Conservation (phyloP, 1,140 invertebrate species). For the Akabosia matsudoensis region DNA sequence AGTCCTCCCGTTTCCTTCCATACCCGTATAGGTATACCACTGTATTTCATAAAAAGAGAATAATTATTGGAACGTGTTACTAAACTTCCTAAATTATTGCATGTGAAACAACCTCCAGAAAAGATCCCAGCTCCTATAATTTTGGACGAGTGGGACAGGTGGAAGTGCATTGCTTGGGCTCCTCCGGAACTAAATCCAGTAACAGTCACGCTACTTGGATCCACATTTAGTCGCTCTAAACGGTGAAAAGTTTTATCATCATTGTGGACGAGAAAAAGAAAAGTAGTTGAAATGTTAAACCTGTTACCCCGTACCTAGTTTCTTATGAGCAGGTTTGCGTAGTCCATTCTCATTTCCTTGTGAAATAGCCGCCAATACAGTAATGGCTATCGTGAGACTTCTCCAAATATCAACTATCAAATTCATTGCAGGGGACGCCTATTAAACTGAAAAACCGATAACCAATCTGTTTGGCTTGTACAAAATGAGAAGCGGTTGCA, state of each 20-base stretch:
- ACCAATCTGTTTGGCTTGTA: no score
- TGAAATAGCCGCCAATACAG: no score
- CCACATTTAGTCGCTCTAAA: not conserved
- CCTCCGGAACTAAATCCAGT: conserved; percentile 27
- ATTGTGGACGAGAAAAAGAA: no score
- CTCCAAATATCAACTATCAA: no score
- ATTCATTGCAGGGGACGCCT: no score
- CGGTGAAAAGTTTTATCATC: not conserved
- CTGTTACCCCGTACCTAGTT: not conserved
- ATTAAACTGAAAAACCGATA: no score
- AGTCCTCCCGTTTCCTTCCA: conserved; percentile 20
- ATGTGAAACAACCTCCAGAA: conserved; percentile 26
- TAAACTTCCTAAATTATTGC: no score
- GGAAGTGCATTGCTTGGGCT: conserved; percentile 33
- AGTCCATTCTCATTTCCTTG: no score
- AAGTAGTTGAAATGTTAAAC: no score
- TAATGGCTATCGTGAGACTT: no score
- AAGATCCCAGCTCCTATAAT: conserved; percentile 28
- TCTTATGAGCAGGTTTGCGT: not conserved
- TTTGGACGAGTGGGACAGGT: conserved; percentile 21
- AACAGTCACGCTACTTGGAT: conserved; percentile 17
- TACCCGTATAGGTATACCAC: conserved; percentile 29
- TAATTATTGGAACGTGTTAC: no score
- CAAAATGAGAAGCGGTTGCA: no score
- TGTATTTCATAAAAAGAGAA: not conserved